Evolutionary conservation across 2,797 vertebrate species (phyloP), one percentile per base, ranked within the genome.

Genomic region (Danio kyathit): DNA sequence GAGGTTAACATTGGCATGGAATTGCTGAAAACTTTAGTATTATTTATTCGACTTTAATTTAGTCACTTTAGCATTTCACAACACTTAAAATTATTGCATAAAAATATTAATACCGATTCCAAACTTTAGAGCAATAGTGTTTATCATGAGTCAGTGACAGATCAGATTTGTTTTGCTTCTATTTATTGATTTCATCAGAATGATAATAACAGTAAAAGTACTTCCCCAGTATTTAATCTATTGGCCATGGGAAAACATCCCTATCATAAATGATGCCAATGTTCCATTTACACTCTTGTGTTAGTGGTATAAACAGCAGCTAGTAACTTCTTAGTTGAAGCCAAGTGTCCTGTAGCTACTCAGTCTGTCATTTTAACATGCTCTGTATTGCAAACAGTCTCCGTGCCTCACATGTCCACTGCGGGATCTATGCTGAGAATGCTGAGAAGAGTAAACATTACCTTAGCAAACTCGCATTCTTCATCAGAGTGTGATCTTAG

Each of bases 361-460:
- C 64, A 49, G 41, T 56, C 46, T 59, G 38, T 59, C 49, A 59
- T 63, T 82, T 57, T 79, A 63, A 72, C 57, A 56, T 60, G 56
- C n/a, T 7, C 38, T 71, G 76, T 70, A 49, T 16, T 59, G 40
- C 48, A 65, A 76, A 65, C 74, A 46, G 49, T 21, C 49, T 64
- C n/a, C 19, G 13, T 73, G 43, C 13, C 4, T 73, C 49, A 72
- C 63, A 40, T 69, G 63, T 17, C 7, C n/a, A 40, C 44, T 21
- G 48, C 80, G 76, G 71, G 29, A 13, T n/a, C 59, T 59, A 48
- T 76, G 44, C 70, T n/a, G n/a, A n/a, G 7, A 63, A 17, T 74
- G 29, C 21, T 54, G 63, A 60, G 54, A 67, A 75, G 70, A 65
- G 49, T 69, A 79, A 83, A 74, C 54, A 66, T 83, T 44, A 40